A percentile compares a stretch with the other conserved stretches of the same genome.
phyloP scores from a whole-genome alignment of 2,113 vertebrate genomes.

The Nerophis lumbriciformis region DNA sequence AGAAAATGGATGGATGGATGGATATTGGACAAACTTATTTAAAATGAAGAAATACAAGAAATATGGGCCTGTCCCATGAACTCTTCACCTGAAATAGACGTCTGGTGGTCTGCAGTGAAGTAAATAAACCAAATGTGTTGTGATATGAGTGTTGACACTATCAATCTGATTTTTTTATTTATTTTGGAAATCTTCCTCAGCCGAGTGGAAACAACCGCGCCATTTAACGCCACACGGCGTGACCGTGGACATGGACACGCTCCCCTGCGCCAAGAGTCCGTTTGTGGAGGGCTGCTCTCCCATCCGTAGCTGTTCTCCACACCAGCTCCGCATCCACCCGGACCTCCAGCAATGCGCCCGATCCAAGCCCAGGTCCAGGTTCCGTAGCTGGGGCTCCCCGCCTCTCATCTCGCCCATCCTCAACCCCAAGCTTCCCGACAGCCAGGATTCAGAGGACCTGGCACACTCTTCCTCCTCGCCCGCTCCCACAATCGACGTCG shows the following conservation, averaged over 20 bases:
- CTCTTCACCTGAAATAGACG: too few species aligned
- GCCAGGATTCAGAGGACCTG: slow-evolving; percentile 57
- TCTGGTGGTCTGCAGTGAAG: background rate
- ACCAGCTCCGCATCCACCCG: slow-evolving; percentile 39
- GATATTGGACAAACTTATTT: too few species aligned
- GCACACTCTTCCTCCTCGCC: slow-evolving; percentile 26
- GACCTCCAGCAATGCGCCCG: slow-evolving; percentile 18
- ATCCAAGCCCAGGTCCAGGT: slow-evolving; percentile 51
- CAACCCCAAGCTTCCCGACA: slow-evolving; percentile 68
- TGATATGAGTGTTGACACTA: too few species aligned
- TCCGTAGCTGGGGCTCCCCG: slow-evolving; percentile 64
- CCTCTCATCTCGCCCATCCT: slow-evolving; percentile 77
- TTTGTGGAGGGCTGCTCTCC: slow-evolving; percentile 92
- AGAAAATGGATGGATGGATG: too few species aligned
- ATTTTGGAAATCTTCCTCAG: slow-evolving; percentile 8
- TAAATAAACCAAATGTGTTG: too few species aligned
- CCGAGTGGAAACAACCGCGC: slow-evolving; percentile 74
- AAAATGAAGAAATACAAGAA: too few species aligned
- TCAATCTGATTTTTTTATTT: background rate
- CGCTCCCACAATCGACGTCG: slow-evolving; percentile 53
- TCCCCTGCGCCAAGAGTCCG: slow-evolving; percentile 73
- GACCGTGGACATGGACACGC: slow-evolving; percentile 55
- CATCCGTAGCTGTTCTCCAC: slow-evolving; percentile 81
- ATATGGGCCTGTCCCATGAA: too few species aligned
- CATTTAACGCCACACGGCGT: slow-evolving; percentile 76